Evolutionary conservation across 2,888 invertebrate species (phyloP).

Genomic region (Eretmocerus hayati): DNA sequence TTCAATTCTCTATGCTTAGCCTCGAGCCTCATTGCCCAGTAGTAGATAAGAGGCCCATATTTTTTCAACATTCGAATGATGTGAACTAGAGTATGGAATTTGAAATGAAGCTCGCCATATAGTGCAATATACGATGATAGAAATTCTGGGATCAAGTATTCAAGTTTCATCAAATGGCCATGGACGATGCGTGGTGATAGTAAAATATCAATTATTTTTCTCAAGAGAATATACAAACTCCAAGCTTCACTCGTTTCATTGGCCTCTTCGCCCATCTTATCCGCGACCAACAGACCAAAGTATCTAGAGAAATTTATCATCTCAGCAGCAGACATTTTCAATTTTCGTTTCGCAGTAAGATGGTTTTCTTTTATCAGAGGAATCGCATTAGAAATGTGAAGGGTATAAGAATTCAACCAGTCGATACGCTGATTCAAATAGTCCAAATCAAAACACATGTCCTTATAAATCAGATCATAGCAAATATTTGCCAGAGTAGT

Average conservation of each 20-base stretch:
- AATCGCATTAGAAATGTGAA: conserved; percentile 3
- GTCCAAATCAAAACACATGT: conserved; percentile 14
- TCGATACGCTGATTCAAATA: conserved; percentile 10
- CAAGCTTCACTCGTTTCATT: neutral
- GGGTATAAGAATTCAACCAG: neutral
- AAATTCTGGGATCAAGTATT: conserved; percentile 11
- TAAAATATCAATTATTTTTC: conserved; percentile 9
- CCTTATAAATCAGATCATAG: conserved; percentile 4
- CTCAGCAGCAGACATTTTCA: conserved; percentile 14
- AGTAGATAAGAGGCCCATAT: conserved; percentile 19
- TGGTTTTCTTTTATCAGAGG: conserved; percentile 9
- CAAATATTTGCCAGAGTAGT: conserved; percentile 19
- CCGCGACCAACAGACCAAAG: conserved; percentile 6
- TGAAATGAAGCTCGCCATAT: conserved; percentile 18
- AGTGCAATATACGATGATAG: conserved; percentile 13
- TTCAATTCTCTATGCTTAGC: conserved; percentile 8
- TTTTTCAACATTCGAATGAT: conserved; percentile 10
- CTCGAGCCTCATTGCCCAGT: conserved; percentile 24
- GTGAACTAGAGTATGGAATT: conserved; percentile 25
- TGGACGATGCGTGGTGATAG: conserved; percentile 12
- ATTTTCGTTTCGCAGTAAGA: conserved; percentile 4
- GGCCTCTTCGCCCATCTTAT: conserved; percentile 9
- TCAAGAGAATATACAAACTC: neutral
- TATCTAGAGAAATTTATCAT: conserved; percentile 6
- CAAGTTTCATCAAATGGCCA: conserved; percentile 9